Evolutionary conservation across 2,888 invertebrate species (phyloP).

Genomic region (Rotaria magnacalcarata): DNA sequence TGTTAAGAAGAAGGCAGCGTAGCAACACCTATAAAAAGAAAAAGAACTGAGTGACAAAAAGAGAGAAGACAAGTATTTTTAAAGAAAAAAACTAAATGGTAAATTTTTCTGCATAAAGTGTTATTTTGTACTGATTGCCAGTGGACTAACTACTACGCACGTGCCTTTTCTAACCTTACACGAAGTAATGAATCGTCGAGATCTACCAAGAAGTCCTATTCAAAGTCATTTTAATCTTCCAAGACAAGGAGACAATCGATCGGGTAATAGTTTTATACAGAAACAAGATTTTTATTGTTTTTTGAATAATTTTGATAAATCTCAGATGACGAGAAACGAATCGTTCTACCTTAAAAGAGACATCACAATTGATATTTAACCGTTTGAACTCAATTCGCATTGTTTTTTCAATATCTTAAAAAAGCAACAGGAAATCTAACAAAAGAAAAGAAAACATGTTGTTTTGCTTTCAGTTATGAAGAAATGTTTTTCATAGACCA

Average conservation of each 20-base stretch:
- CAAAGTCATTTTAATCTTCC: neutral
- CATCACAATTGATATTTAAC: too few species aligned
- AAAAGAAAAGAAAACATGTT: too few species aligned
- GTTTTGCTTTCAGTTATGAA: too few species aligned
- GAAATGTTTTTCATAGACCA: too few species aligned
- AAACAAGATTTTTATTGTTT: neutral
- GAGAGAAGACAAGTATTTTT: neutral
- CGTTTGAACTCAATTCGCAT: too few species aligned
- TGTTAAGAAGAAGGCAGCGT: neutral
- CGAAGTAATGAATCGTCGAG: neutral
- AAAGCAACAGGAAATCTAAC: too few species aligned
- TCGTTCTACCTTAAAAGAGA: too few species aligned
- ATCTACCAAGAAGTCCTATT: neutral
- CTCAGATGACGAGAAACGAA: too few species aligned
- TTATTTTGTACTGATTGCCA: neutral
- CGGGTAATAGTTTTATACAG: neutral
- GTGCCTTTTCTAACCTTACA: neutral
- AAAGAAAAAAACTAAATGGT: neutral
- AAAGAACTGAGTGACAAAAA: neutral
- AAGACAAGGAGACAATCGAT: neutral
- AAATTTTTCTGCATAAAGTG: neutral
- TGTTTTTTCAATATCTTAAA: too few species aligned
- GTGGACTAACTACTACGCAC: neutral
- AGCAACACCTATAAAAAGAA: neutral
- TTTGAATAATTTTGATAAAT: too few species aligned